Evolutionary conservation across 2,113 vertebrate species (phyloP), one percentile per base, ranked within the genome.

Genomic region (Meleagris gallopavo): DNA sequence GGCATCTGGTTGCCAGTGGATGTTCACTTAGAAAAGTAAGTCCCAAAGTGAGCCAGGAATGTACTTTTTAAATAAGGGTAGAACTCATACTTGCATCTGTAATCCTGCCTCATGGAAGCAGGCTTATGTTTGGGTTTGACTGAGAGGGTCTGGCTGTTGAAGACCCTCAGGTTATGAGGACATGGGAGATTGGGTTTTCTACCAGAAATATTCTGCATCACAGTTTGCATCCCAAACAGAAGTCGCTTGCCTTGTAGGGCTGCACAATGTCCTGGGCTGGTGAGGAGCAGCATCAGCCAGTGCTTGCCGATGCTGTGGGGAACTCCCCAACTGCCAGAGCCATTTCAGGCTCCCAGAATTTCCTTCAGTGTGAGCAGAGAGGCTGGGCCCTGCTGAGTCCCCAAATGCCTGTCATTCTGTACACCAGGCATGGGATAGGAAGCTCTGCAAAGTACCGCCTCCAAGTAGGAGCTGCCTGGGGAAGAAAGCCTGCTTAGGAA

Each of bases 401-500:
- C 64, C 40, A 2, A 85, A 45, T 24, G 24, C 45, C 30, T 9
- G 8, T 48, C 45, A 55, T 24, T 34, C 45, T 70, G 45, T 18
- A 50, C 41, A 54, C 73, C 74, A 45, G 55, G 24, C 0, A 0
- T 32, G 58, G 34, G 17, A 1, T 0, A 0, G 29, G 27, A 40
- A 70, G 54, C 21, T 79, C 40, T 84, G 52, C 32, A 60, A 4
- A 38, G 89, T 74, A 34, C 58, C 4, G 2, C 9, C 84, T 79
- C 24, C 15, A 85, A 10, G 30, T 14, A 61, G 74, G 30, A 76
- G 24, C 36, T 84, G 54, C 70, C 13, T 1, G 52, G 13, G 66
- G 52, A 54, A 29, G 22, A 52, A 77, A 75, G 4, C 57, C 50
- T 80, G 36, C 46, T 43, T 86, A 34, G 77, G 71, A 86, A 20